These are phyloP conservation scores for Pyrrhosoma nymphula DNA, from an alignment of 2,888 invertebrate species.

Conservation along the genomic window DNA sequence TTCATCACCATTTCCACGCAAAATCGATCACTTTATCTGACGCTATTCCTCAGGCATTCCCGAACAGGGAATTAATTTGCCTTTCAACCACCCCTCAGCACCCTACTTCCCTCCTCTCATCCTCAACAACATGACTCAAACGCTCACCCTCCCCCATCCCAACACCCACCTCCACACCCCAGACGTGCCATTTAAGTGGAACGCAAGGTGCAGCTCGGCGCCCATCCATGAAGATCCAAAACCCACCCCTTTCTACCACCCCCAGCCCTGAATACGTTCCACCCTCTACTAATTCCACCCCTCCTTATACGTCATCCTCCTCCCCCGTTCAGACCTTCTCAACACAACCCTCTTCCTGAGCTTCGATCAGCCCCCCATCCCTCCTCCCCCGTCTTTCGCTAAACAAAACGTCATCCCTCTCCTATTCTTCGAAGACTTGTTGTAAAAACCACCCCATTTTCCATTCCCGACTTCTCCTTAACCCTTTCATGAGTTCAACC, in stretches of 20 bases:
- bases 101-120: background rate
- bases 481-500: no score
- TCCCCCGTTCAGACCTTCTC: no score
- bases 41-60: conserved; percentile 40
- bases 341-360: background rate
- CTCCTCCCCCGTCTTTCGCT: background rate
- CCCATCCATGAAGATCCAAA: conserved; percentile 47
- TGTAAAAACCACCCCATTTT: conserved; percentile 13
- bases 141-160: background rate
- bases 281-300: background rate
- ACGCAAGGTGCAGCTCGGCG: conserved; percentile 47
- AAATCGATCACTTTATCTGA: conserved; percentile 44
- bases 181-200: conserved; percentile 29
- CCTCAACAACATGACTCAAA: background rate
- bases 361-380: background rate
- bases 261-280: background rate
- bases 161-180: no score
- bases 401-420: conserved; percentile 35
- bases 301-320: background rate
- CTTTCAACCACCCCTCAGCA: background rate
- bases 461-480: background rate
- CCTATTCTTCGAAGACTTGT: background rate
- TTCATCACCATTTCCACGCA: background rate
- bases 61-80: conserved; percentile 55
- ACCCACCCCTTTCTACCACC: background rate